Percentiles rank a stretch among this genome's conserved stretches.
Conservation (phyloP, 2,888 invertebrate species). For the Drosophila fungiperda region DNA sequence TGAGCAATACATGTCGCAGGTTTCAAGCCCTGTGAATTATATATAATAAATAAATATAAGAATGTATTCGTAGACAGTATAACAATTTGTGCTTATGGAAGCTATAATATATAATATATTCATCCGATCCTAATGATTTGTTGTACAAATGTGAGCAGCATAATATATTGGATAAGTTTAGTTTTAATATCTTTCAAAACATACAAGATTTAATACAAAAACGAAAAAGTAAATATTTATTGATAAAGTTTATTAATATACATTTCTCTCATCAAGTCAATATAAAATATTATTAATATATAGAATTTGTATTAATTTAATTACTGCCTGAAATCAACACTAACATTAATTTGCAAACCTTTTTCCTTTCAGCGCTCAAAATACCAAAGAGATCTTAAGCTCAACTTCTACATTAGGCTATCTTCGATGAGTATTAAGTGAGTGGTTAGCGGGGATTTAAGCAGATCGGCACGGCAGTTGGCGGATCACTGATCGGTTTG, state of each 20-base stretch:
- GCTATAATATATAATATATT: background rate
- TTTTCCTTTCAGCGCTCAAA: constrained; percentile 66
- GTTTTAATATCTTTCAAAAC: background rate
- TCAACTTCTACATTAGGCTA: background rate
- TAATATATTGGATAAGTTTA: background rate
- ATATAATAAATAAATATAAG: background rate
- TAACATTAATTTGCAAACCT: background rate
- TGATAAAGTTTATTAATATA: too few species aligned
- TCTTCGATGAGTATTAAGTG: constrained; percentile 8
- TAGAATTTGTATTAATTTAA: background rate
- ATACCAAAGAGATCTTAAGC: constrained; percentile 59
- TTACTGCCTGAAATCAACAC: background rate
- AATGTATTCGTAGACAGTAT: background rate
- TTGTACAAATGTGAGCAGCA: background rate
- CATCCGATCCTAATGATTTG: background rate
- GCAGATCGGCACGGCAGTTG: constrained; percentile 5
- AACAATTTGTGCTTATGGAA: background rate
- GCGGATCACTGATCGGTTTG: background rate
- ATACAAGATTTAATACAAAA: too few species aligned
- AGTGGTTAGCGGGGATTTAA: constrained; percentile 6
- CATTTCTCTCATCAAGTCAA: too few species aligned
- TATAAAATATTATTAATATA: background rate
- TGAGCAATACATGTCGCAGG: background rate
- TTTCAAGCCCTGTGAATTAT: background rate
- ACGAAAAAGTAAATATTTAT: too few species aligned